Evolutionary conservation across 2,113 vertebrate genomes (phyloP).

Genomic region (Synodontis membranacea): DNA sequence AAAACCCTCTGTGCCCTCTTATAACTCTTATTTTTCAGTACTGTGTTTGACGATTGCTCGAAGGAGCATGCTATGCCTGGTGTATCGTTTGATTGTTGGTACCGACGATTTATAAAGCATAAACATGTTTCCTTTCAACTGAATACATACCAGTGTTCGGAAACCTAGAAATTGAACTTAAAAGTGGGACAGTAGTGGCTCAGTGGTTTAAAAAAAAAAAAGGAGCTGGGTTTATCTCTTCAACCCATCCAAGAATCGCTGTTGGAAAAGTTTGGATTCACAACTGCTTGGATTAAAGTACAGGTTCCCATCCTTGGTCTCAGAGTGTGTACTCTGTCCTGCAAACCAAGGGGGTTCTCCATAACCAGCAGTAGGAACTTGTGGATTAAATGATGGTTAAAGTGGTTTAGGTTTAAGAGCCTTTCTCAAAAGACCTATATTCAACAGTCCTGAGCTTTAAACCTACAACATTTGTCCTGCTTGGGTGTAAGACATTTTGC

Average conservation of each 20-base stretch:
- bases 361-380: neutral
- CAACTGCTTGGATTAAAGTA: neutral
- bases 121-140: conserved; percentile 7
- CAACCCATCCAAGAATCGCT: neutral
- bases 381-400: neutral
- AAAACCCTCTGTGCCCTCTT: conserved; percentile 42
- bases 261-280: neutral
- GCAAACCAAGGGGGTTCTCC: too few species aligned
- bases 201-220: neutral
- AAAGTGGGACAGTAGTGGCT: neutral
- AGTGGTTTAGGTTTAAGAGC: neutral
- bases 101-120: conserved; percentile 30
- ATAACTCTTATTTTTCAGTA: conserved; percentile 39
- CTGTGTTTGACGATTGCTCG: conserved; percentile 21
- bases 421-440: neutral
- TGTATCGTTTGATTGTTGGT: conserved; percentile 11
- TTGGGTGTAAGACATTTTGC: neutral
- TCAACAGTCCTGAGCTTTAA: neutral
- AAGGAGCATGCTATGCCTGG: neutral
- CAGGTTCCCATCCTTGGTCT: too few species aligned
- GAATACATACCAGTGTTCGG: neutral
- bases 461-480: neutral
- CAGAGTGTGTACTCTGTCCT: too few species aligned
- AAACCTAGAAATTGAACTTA: neutral
- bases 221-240: neutral